These are phyloP conservation scores for Sycophila texana DNA, from an alignment of 2,888 invertebrate genomes.

Conservation along the genomic window DNA sequence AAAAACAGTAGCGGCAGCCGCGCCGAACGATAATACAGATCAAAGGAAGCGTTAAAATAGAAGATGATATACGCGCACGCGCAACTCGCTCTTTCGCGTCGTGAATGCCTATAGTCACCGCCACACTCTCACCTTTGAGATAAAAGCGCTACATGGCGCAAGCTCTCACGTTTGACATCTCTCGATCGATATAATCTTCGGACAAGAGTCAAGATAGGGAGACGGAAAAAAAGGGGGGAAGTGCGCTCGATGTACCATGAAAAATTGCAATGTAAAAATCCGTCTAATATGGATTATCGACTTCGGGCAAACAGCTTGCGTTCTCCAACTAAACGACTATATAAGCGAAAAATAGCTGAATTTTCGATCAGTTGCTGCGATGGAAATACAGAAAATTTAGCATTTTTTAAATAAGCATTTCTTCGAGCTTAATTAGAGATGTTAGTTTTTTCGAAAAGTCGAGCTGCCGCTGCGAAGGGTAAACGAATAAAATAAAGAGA, in stretches of 20 bases:
- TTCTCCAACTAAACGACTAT: no score
- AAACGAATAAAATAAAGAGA: no score
- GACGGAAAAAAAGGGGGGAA: slow-evolving; percentile 20
- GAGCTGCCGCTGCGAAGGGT: no score
- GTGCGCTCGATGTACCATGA: slow-evolving; percentile 10
- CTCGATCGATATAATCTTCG: slow-evolving; percentile 64
- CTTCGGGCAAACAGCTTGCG: no score
- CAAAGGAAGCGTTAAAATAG: slow-evolving; percentile 70
- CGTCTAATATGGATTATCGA: slow-evolving; percentile 44
- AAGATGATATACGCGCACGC: slow-evolving; percentile 59
- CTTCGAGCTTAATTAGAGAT: no score
- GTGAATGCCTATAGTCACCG: slow-evolving; percentile 37
- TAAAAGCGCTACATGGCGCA: slow-evolving; percentile 62
- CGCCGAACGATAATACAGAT: slow-evolving; percentile 67
- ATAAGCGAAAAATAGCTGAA: no score
- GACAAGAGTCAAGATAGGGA: slow-evolving; percentile 63
- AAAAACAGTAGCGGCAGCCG: slow-evolving; percentile 30
- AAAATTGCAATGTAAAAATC: slow-evolving; percentile 53
- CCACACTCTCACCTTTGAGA: slow-evolving; percentile 67
- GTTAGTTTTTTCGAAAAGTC: no score
- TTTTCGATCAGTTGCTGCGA: no score
- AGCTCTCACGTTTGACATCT: slow-evolving; percentile 45
- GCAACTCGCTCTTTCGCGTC: slow-evolving; percentile 8
- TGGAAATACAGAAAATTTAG: no score
- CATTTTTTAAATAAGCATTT: no score